These are phyloP conservation scores for Crambe crambe DNA, from an alignment of 37 sponge, comb jelly and placozoan genomes.

Conservation along the genomic window DNA sequence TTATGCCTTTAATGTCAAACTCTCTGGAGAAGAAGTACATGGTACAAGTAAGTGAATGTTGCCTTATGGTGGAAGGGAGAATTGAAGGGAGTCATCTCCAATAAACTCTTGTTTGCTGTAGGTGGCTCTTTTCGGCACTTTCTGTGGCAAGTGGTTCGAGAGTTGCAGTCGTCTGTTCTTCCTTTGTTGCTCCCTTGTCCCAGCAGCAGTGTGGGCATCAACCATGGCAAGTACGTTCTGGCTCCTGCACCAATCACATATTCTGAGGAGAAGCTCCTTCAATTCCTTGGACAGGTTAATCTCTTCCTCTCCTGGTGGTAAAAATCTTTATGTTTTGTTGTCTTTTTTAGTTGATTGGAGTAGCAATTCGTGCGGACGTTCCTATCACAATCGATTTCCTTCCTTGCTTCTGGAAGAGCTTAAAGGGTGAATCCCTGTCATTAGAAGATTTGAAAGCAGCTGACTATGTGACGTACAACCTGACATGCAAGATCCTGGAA, in stretches of 20 bases:
- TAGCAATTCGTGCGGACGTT: constrained; percentile 89
- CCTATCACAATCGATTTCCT: constrained; percentile 92
- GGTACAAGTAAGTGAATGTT: constrained; percentile 91
- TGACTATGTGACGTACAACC: constrained; percentile 86
- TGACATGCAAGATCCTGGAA: constrained; percentile 57
- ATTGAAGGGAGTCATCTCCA: neutral
- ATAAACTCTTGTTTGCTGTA: too few species aligned
- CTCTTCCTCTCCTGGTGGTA: neutral
- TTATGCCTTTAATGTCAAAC: constrained; percentile 95
- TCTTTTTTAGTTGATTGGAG: constrained; percentile 77
- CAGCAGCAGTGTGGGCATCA: constrained; percentile 83
- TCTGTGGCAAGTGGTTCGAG: constrained; percentile 89
- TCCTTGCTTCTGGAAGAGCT: constrained; percentile 91
- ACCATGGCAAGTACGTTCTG: constrained; percentile 90
- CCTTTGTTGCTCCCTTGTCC: constrained; percentile 92
- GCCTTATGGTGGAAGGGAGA: neutral
- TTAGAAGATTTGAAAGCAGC: constrained; percentile 75
- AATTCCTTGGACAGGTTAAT: constrained; percentile 91
- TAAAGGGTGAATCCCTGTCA: constrained; percentile 60
- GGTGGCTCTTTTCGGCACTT: constrained; percentile 97
- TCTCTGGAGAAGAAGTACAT: constrained; percentile 92
- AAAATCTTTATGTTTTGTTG: neutral
- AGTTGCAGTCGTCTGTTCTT: constrained; percentile 80
- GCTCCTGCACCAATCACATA: constrained; percentile 80
- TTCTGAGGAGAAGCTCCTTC: constrained; percentile 90